Evolutionary conservation across 2,888 invertebrate species (phyloP), one percentile per base, ranked within the genome.

Genomic region (Volucella inanis): DNA sequence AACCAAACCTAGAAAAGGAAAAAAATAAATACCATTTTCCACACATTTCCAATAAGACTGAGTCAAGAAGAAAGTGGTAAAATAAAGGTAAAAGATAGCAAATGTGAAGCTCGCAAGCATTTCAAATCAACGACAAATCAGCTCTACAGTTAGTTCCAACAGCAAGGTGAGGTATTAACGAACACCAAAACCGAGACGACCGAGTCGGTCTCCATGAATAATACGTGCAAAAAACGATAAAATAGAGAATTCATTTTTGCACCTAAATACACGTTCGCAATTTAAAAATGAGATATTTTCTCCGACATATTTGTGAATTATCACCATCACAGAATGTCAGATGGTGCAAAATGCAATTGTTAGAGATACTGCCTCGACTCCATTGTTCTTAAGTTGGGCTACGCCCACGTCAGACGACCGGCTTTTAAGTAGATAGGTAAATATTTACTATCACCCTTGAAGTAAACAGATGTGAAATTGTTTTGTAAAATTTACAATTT

Each of bases 361-460:
- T 64, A 12, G 31, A 12, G 39, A n/a, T 54, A 31, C 31, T 31
- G 31, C 6, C 31, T 31, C 31, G 49, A 14, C 65, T 76, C 76
- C 80, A 85, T 85, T 85, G 76, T 79, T 71, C 50, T 52, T 43
- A 64, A 31, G 10, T 55, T 52, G 75, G 84, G 76, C 80, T 85
- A 85, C 84, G 84, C 84, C 84, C 84, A 85, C 84, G 55, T 67
- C 41, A 80, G 61, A 54, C 75, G 59, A 71, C 84, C 84, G 84
- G 84, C 76, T 61, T 80, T 80, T 81, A 31, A 31, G 6, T 31
- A 31, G 38, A 57, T 62, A 9, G 14, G 62, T 68, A 74, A 78
- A 78, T 74, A 83, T 83, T 78, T 64, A 68, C 62, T 61, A 54
- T 64, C 52, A 52, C 49, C 47, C 14, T 64, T 38, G 62, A 38